A percentile compares a stretch with the other conserved stretches of the same genome.
Evolutionary conservation across 2,888 invertebrate genomes (phyloP).

Genomic region (Phlogophora meticulosa): DNA sequence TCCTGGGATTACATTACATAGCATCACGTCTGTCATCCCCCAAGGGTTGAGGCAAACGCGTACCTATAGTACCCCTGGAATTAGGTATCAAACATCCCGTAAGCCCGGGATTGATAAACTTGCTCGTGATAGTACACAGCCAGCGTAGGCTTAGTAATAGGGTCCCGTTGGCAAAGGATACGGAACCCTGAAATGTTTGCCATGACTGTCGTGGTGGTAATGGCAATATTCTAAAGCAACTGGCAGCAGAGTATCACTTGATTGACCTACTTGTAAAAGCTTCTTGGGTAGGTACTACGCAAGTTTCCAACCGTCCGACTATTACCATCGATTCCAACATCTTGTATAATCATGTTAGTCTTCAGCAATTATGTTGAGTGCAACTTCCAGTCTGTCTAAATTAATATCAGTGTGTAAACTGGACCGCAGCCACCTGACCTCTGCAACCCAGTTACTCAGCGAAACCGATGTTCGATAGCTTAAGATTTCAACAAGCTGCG

Average conservation of each 20-base stretch:
- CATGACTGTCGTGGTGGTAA: too few relatives aligned
- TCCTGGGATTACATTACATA: too few relatives aligned
- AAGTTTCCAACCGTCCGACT: constrained; percentile 18
- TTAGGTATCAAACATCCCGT: too few relatives aligned
- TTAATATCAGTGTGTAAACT: constrained; percentile 30
- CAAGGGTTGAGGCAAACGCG: too few relatives aligned
- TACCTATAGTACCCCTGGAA: too few relatives aligned
- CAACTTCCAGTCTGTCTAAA: constrained; percentile 21
- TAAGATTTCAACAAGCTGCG: constrained; percentile 1
- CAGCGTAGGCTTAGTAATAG: too few relatives aligned
- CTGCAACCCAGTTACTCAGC: not conserved
- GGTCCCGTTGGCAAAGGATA: too few relatives aligned
- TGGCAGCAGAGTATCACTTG: not conserved
- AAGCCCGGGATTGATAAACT: too few relatives aligned
- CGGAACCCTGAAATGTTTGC: too few relatives aligned
- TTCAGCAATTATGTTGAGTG: constrained; percentile 30
- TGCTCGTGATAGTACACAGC: too few relatives aligned
- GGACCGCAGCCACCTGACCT: constrained; percentile 20
- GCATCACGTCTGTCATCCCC: too few relatives aligned
- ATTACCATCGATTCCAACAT: not conserved
- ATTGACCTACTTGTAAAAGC: not conserved
- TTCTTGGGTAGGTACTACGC: not conserved
- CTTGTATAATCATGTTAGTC: constrained; percentile 16
- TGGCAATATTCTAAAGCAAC: too few relatives aligned
- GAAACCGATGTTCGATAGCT: constrained; percentile 11